Conservation (phyloP, 1,140 invertebrate species). For the Bombus confusus region DNA sequence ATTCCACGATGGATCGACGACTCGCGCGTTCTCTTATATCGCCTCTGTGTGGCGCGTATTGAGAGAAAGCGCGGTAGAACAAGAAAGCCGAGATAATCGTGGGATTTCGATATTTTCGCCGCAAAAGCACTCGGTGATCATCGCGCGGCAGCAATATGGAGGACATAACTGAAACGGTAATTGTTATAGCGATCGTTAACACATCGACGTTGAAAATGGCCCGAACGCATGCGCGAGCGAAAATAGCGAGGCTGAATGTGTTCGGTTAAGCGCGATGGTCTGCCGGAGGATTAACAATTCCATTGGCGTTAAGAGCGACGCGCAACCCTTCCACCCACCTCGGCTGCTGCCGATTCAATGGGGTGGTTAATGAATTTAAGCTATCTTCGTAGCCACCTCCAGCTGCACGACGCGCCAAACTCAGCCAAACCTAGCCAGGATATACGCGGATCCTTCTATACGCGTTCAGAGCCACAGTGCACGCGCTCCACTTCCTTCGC, state of each 20-base stretch:
- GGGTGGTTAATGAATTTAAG: slow-evolving; percentile 75
- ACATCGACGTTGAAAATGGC: slow-evolving; percentile 23
- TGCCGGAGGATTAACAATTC: slow-evolving; percentile 57
- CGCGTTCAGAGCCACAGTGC: too few relatives aligned
- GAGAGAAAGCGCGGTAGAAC: too few relatives aligned
- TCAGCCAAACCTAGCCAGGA: neutral
- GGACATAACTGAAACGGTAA: slow-evolving; percentile 61
- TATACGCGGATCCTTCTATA: neutral
- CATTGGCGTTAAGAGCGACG: slow-evolving; percentile 38
- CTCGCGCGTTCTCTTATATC: too few relatives aligned
- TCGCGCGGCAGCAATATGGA: slow-evolving; percentile 27
- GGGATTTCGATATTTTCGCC: slow-evolving; percentile 29
- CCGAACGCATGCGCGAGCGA: neutral
- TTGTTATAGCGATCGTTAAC: slow-evolving; percentile 65
- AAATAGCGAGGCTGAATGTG: slow-evolving; percentile 23
- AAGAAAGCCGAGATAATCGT: neutral
- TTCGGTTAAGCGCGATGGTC: neutral
- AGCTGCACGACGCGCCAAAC: slow-evolving; percentile 46
- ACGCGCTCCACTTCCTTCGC: neutral
- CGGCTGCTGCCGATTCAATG: slow-evolving; percentile 61
- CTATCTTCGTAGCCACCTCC: slow-evolving; percentile 60
- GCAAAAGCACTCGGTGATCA: slow-evolving; percentile 30
- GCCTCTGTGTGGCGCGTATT: too few relatives aligned
- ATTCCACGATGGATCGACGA: too few relatives aligned
- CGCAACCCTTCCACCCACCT: neutral